These are phyloP conservation scores for Drosophila elegans DNA, from an alignment of 1,140 invertebrate species.

Conservation along the genomic window DNA sequence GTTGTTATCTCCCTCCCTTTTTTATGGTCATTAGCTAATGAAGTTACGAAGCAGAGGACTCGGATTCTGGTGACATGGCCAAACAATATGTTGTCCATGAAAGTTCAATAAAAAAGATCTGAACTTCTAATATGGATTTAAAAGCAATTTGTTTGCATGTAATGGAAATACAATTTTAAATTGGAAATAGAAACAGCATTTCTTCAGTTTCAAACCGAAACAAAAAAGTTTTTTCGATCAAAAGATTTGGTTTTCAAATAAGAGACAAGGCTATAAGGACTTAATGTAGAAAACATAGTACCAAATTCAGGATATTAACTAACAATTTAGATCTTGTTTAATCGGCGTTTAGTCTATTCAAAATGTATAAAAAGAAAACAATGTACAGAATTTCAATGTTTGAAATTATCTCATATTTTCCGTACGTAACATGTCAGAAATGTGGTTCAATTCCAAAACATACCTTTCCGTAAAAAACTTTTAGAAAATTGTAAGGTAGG, in stretches of 20 bases:
- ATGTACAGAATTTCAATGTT: too few relatives aligned
- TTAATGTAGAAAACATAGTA: too few relatives aligned
- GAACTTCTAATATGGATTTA: conserved; percentile 3
- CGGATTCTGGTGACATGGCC: not conserved
- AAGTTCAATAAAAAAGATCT: conserved; percentile 47
- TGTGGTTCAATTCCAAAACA: not conserved
- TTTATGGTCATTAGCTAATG: conserved; percentile 83
- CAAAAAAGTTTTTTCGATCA: not conserved
- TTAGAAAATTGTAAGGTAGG: not conserved
- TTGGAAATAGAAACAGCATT: not conserved
- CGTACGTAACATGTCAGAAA: not conserved
- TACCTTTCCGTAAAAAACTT: not conserved
- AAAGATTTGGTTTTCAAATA: not conserved
- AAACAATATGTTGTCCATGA: conserved; percentile 23
- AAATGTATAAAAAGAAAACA: too few relatives aligned
- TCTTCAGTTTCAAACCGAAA: not conserved
- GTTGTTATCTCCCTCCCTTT: conserved; percentile 25
- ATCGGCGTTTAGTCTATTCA: too few relatives aligned
- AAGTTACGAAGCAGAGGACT: conserved; percentile 49
- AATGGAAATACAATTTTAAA: not conserved
- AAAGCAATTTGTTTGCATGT: conserved; percentile 17
- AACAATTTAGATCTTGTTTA: too few relatives aligned
- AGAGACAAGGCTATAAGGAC: too few relatives aligned
- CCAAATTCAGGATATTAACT: too few relatives aligned
- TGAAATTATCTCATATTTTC: too few relatives aligned